Evolutionary conservation across 1,140 invertebrate genomes (phyloP).

Genomic region (Drusus annulatus): DNA sequence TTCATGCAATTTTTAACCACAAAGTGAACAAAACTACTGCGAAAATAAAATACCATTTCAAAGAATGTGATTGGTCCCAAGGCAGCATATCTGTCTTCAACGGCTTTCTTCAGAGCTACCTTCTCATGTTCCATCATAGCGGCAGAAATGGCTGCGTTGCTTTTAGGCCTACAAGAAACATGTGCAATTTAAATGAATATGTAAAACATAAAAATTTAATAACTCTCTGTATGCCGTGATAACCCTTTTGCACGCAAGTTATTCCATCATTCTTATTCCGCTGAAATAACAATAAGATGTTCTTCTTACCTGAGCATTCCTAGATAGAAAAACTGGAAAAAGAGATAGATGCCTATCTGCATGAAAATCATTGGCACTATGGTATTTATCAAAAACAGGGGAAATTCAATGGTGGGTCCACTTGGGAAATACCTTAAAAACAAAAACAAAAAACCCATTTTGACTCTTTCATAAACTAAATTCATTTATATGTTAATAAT

Average conservation of each 20-base stretch:
- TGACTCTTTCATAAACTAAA: too few relatives aligned
- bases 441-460: slow-evolving; percentile 4
- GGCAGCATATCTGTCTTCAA: slow-evolving; percentile 71
- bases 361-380: slow-evolving; percentile 72
- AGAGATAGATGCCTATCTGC: slow-evolving; percentile 73
- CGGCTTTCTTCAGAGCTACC: slow-evolving; percentile 63
- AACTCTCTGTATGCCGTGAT: too few relatives aligned
- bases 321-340: slow-evolving; percentile 72
- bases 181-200: too few relatives aligned
- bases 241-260: neutral
- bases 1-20: too few relatives aligned
- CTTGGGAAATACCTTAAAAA: slow-evolving; percentile 62
- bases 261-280: neutral
- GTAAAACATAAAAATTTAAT: too few relatives aligned
- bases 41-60: neutral
- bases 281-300: neutral
- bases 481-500: too few relatives aligned
- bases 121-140: slow-evolving; percentile 58
- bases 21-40: too few relatives aligned
- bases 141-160: slow-evolving; percentile 59
- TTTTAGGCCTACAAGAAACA: slow-evolving; percentile 58
- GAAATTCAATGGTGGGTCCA: slow-evolving; percentile 66
- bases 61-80: slow-evolving; percentile 66
- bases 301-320: slow-evolving; percentile 66
- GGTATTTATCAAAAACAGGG: slow-evolving; percentile 71